A percentile compares a stretch with the other conserved stretches of the same genome.
phyloP scores from a whole-genome alignment of 2,888 invertebrate genomes.

The Drosophila yooni region DNA sequence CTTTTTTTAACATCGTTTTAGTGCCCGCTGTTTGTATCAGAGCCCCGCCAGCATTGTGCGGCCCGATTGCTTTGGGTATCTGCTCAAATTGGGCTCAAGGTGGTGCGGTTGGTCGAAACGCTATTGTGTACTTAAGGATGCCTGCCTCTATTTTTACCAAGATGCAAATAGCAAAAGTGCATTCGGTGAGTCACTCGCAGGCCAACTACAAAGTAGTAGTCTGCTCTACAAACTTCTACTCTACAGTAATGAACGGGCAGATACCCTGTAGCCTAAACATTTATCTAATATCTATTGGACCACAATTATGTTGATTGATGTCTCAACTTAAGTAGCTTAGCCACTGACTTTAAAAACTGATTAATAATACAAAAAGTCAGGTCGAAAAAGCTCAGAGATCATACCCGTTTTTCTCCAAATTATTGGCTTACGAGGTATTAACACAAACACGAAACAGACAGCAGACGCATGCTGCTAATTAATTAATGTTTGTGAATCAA shows the following conservation, averaged over 20 bases:
- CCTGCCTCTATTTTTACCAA: slow-evolving; percentile 96
- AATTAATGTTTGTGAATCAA: slow-evolving; percentile 52
- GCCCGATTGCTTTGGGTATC: slow-evolving; percentile 97
- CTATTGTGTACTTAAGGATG: slow-evolving; percentile 97
- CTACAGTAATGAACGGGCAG: not conserved
- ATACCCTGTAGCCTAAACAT: slow-evolving; percentile 11
- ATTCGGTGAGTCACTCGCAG: slow-evolving; percentile 87
- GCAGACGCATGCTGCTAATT: slow-evolving; percentile 48
- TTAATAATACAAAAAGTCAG: not conserved
- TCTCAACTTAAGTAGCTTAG: not conserved
- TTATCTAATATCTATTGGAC: not conserved
- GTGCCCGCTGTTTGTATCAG: slow-evolving; percentile 92
- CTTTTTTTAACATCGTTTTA: slow-evolving; percentile 73
- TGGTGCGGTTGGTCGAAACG: slow-evolving; percentile 96
- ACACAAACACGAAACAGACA: slow-evolving; percentile 15
- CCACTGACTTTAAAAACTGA: no score
- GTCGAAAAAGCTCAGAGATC: not conserved
- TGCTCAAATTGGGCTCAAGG: slow-evolving; percentile 93
- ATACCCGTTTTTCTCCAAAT: not conserved
- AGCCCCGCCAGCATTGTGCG: slow-evolving; percentile 92
- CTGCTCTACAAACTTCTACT: slow-evolving; percentile 7
- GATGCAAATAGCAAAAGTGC: slow-evolving; percentile 94
- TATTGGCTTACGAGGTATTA: slow-evolving; percentile 5
- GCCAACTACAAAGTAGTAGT: slow-evolving; percentile 4
- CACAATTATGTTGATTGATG: not conserved